Evolutionary conservation across 2,888 invertebrate species (phyloP).

Genomic region (Germaria angustata): DNA sequence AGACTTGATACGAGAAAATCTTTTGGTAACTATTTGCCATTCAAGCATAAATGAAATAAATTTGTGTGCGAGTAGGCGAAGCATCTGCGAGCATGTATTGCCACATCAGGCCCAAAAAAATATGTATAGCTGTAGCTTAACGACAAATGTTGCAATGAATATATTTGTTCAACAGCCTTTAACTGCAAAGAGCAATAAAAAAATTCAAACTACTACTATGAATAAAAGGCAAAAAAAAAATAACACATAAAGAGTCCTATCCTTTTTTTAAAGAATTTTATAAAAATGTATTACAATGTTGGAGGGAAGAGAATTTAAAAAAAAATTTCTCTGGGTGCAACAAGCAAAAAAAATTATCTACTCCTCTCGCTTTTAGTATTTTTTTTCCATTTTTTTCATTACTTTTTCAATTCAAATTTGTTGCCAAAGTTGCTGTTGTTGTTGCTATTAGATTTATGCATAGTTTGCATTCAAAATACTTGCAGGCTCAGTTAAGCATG

Average conservation of each 20-base stretch:
- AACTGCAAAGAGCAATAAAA: slow-evolving; percentile 51
- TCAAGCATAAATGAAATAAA: slow-evolving; percentile 75
- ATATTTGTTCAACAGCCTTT: slow-evolving; percentile 72
- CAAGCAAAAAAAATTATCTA: slow-evolving; percentile 42
- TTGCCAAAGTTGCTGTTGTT: slow-evolving; percentile 32
- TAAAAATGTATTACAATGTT: slow-evolving; percentile 6
- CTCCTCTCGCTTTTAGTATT: slow-evolving; percentile 42
- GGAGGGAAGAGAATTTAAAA: background rate
- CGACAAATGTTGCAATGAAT: slow-evolving; percentile 78
- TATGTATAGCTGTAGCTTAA: slow-evolving; percentile 7
- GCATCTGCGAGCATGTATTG: background rate
- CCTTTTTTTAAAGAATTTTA: background rate
- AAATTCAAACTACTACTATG: slow-evolving; percentile 47
- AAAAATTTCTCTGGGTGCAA: slow-evolving; percentile 26
- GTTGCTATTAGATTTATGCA: slow-evolving; percentile 67
- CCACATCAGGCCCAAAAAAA: background rate
- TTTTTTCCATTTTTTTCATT: slow-evolving; percentile 63
- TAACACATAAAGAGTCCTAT: slow-evolving; percentile 5
- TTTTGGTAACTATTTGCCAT: slow-evolving; percentile 78
- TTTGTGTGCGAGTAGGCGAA: slow-evolving; percentile 41
- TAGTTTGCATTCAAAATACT: slow-evolving; percentile 71
- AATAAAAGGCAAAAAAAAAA: background rate
- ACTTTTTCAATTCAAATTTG: slow-evolving; percentile 40
- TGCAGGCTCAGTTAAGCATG: slow-evolving; percentile 71
- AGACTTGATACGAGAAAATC: slow-evolving; percentile 72